Conservation (phyloP, 2,888 invertebrate genomes). For the Iselma pallidipennis region DNA sequence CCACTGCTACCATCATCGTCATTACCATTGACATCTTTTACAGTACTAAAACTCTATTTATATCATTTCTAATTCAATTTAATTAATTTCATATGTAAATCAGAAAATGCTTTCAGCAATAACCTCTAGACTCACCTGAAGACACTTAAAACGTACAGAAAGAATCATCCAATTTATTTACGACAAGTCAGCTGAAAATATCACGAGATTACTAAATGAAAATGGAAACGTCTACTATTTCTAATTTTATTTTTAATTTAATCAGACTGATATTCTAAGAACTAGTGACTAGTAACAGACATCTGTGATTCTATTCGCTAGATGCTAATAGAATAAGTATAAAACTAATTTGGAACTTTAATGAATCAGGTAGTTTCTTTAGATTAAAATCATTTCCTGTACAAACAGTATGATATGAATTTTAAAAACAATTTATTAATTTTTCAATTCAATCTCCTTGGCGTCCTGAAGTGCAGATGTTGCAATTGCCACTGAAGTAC, state of each 20-base stretch:
- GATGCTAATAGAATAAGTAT: no score
- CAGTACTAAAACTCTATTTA: slow-evolving; percentile 20
- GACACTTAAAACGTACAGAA: slow-evolving; percentile 13
- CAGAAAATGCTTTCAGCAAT: slow-evolving; percentile 20
- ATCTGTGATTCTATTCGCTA: no score
- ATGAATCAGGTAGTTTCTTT: no score
- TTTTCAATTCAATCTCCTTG: neutral
- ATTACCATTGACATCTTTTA: slow-evolving; percentile 6
- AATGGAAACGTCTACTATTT: neutral
- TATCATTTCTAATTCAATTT: slow-evolving; percentile 21
- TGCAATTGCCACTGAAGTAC: neutral
- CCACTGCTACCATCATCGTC: neutral
- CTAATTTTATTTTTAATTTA: neutral
- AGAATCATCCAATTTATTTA: slow-evolving; percentile 11
- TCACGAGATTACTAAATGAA: neutral
- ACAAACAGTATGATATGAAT: no score
- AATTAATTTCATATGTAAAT: slow-evolving; percentile 24
- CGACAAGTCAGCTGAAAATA: neutral
- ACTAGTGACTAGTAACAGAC: neutral
- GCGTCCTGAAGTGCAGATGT: neutral
- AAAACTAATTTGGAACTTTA: no score
- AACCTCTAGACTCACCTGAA: slow-evolving; percentile 9
- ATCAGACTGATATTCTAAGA: neutral
- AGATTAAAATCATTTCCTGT: no score
- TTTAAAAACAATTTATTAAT: no score